A percentile compares a stretch with the other conserved stretches of the same genome.
Conservation (phyloP, 2,113 vertebrate species). For the Maccullochella peelii region DNA sequence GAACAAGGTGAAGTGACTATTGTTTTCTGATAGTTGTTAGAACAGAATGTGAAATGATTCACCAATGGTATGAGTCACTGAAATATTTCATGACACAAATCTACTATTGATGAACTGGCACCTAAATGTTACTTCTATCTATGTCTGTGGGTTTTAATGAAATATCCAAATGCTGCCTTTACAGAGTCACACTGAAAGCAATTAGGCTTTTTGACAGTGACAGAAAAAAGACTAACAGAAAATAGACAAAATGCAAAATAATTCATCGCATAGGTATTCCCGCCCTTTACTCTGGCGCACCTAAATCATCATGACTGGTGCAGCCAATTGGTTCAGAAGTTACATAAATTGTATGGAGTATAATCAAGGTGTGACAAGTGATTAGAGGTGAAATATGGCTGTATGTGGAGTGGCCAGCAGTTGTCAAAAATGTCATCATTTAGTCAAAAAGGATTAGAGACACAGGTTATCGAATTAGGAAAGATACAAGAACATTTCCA, state of each 20-base stretch:
- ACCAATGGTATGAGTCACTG: neutral
- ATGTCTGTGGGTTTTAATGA: neutral
- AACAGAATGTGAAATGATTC: neutral
- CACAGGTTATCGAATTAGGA: neutral
- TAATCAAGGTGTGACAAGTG: neutral
- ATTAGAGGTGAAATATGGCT: neutral
- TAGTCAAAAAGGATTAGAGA: neutral
- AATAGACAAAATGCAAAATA: neutral
- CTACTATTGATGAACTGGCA: neutral
- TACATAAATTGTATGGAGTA: neutral
- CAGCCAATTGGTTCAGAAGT: neutral
- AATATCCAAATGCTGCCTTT: neutral
- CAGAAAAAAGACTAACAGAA: neutral
- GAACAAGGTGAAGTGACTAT: constrained; percentile 6
- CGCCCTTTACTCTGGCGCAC: neutral
- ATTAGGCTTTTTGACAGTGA: neutral
- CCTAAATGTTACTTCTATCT: neutral
- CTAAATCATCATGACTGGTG: neutral
- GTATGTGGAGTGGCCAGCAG: neutral
- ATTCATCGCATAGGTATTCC: neutral
- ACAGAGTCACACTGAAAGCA: neutral
- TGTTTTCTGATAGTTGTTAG: neutral
- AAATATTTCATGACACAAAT: neutral
- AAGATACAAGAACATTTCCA: neutral
- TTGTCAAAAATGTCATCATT: neutral